These are phyloP conservation scores for Tinea semifulvella DNA, from an alignment of 2,888 invertebrate genomes.

Conservation along the genomic window DNA sequence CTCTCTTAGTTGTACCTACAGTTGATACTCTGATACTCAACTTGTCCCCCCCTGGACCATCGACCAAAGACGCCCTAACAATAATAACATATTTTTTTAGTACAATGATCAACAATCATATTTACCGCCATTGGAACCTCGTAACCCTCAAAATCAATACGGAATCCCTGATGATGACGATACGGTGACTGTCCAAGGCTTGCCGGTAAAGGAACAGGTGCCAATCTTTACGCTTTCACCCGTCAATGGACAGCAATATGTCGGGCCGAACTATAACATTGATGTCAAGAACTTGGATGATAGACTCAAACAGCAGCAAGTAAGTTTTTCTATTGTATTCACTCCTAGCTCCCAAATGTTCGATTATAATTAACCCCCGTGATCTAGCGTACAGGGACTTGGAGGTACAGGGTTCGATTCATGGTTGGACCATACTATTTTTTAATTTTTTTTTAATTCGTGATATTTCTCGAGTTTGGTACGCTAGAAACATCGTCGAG, in stretches of 20 bases:
- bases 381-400: too few species aligned
- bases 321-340: conserved; percentile 21
- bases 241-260: conserved; percentile 45
- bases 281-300: conserved; percentile 43
- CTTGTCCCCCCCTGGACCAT: conserved; percentile 15
- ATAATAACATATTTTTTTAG: not conserved
- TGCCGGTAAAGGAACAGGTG: conserved; percentile 42
- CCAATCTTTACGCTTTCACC: conserved; percentile 50
- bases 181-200: conserved; percentile 52
- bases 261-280: conserved; percentile 39
- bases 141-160: not conserved
- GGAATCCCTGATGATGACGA: conserved; percentile 25
- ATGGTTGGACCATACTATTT: too few species aligned
- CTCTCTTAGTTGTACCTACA: too few species aligned
- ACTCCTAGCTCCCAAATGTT: too few species aligned
- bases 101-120: conserved; percentile 9
- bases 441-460: too few species aligned
- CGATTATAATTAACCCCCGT: too few species aligned
- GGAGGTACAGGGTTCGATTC: too few species aligned
- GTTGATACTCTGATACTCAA: too few species aligned
- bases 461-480: too few species aligned
- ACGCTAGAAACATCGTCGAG: too few species aligned
- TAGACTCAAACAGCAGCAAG: conserved; percentile 40
- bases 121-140: conserved; percentile 5
- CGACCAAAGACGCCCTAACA: conserved; percentile 12